These are phyloP conservation scores for Calameuta filiformis DNA, from an alignment of 2,888 invertebrate genomes.

Conservation along the genomic window DNA sequence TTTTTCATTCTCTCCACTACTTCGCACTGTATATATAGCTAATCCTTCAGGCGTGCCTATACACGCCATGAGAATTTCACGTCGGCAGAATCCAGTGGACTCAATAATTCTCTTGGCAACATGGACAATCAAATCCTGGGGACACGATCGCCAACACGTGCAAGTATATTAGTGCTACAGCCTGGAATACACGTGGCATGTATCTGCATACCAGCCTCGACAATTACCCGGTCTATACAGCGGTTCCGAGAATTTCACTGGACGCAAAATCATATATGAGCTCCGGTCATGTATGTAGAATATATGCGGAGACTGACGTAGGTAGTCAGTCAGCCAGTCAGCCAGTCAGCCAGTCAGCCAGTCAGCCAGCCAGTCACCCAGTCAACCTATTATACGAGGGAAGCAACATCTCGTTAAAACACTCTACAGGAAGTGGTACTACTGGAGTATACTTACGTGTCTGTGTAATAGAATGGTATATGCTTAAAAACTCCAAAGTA, in stretches of 20 bases:
- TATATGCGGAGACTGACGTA: background rate
- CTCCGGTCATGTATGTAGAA: background rate
- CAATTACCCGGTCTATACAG: slow-evolving; percentile 52
- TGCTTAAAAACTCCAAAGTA: background rate
- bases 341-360: too few relatives aligned
- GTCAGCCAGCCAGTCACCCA: too few relatives aligned
- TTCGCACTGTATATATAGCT: background rate
- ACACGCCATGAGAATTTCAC: background rate
- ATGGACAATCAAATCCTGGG: slow-evolving; percentile 58
- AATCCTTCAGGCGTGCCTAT: background rate
- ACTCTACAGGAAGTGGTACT: background rate
- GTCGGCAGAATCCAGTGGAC: slow-evolving; percentile 39
- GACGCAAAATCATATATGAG: slow-evolving; percentile 34
- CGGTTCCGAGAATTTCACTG: slow-evolving; percentile 37
- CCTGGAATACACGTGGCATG: slow-evolving; percentile 50
- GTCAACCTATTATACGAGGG: background rate
- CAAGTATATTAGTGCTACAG: slow-evolving; percentile 51
- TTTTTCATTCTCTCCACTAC: background rate
- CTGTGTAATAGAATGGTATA: background rate
- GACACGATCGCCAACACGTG: slow-evolving; percentile 59
- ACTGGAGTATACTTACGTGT: background rate
- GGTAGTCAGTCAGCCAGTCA: background rate
- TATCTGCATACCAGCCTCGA: slow-evolving; percentile 56
- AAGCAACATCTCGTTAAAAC: background rate
- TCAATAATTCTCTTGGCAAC: slow-evolving; percentile 57